Base-by-base conservation (phyloP, 2,888 invertebrate species). In the Mimas tiliae region DNA sequence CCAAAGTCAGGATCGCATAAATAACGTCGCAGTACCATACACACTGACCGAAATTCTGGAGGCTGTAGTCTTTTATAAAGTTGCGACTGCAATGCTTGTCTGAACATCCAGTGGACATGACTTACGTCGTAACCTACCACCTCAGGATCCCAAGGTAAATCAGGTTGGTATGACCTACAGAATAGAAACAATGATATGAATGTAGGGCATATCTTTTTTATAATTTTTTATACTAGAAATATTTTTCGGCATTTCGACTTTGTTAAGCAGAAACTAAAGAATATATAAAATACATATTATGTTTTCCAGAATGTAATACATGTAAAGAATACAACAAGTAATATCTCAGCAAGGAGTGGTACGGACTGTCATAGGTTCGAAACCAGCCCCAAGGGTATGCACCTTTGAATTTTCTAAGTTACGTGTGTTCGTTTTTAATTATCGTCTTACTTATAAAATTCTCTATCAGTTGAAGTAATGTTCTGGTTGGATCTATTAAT, bases 1-100 rank as follows among this genome's bases (percentile, higher is more conserved):
- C 93, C 92, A 72, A 93, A 90, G 34, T 90, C 86, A 16, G 93
- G 93, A 65, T 92, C 92, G 19, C 80, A 77, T 3, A 93, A 85
- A 64, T 80, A 85, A 34, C 78, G 79, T 64, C 91, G 83, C 0
- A 93, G 68, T 0, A 87, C 77, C 0, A 50, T 16, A 66, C 85
- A 85, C 0, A 83, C 84, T 0, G 74, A 52, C 0, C 69, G 70
- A 62, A 69, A 86, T 6, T 93, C 93, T 0, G 52, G 0, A 0
- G 68, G 34, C 0, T 53, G 38, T 0, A 93, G 72, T n/a, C 74
- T 80, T 67, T 83, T 90, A 0, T 62, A 64, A 0, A 93, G 74
- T 1, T 82, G 65, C 0, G 84, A 80, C 58, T 91, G 87, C 0
- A 93, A 76, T 0, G 93, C 90, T 76, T 87, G 83, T 65, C 89